phyloP scores from a whole-genome alignment of 2,113 vertebrate genomes.

The Seriola rivoliana region DNA sequence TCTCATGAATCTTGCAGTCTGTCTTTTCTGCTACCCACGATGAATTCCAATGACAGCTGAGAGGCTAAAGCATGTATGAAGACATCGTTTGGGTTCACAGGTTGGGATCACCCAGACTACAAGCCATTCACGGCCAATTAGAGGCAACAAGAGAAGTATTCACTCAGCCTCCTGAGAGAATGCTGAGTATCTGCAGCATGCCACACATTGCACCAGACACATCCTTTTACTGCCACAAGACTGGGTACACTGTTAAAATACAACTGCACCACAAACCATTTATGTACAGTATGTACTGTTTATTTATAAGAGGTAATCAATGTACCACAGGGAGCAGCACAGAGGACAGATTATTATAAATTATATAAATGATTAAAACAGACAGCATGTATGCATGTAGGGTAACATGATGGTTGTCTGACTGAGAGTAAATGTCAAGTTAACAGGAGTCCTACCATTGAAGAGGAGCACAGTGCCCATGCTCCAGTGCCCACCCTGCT shows the following conservation, averaged over 20 bases:
- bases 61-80: constrained; percentile 33
- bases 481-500: constrained; percentile 86
- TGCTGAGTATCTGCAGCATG: constrained; percentile 61
- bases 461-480: constrained; percentile 89
- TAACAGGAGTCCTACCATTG: constrained; percentile 62
- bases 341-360: constrained; percentile 1
- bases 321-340: constrained; percentile 42
- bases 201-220: constrained; percentile 29
- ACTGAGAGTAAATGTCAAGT: constrained; percentile 3
- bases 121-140: constrained; percentile 66
- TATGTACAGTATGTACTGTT: background rate
- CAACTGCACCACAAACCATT: constrained; percentile 18
- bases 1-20: constrained; percentile 3
- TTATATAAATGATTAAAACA: constrained; percentile 6
- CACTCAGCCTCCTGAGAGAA: constrained; percentile 59
- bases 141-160: constrained; percentile 64
- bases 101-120: constrained; percentile 33
- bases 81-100: constrained; percentile 54
- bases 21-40: constrained; percentile 1
- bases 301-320: constrained; percentile 5
- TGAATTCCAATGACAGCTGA: constrained; percentile 29
- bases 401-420: background rate
- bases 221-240: constrained; percentile 17
- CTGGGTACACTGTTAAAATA: constrained; percentile 23
- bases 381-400: background rate